A percentile compares a stretch with the other conserved stretches of the same genome.
phyloP scores from a whole-genome alignment of 2,797 vertebrate species.

The Intellagama lesueurii region DNA sequence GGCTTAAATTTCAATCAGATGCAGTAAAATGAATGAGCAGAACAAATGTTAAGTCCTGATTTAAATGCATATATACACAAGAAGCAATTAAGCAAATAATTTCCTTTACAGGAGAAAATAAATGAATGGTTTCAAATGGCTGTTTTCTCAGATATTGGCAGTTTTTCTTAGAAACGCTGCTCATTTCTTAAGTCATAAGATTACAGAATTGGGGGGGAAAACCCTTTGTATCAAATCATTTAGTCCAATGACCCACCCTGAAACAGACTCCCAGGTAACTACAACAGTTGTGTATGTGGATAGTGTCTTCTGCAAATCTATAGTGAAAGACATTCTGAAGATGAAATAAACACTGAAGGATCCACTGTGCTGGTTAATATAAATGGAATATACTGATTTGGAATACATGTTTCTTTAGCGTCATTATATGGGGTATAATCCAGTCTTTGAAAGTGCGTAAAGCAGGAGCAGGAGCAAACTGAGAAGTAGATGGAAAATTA shows the following conservation, averaged over 20 bases:
- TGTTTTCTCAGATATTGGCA: background rate
- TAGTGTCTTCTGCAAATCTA: background rate
- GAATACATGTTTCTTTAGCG: background rate
- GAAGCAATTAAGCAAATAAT: constrained; percentile 17
- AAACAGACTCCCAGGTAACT: background rate
- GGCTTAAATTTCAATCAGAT: constrained; percentile 24
- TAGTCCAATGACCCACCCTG: background rate
- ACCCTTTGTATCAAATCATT: background rate
- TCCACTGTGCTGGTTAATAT: background rate
- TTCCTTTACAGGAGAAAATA: constrained; percentile 3
- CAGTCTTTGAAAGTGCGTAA: background rate
- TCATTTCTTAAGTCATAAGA: background rate
- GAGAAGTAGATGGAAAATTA: background rate
- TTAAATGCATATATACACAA: constrained; percentile 15
- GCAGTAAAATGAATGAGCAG: background rate
- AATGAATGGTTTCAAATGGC: background rate
- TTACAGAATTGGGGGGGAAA: no score
- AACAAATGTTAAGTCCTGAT: background rate
- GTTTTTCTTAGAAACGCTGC: background rate
- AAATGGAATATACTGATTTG: background rate
- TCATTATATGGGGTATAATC: background rate
- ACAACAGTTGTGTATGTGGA: background rate
- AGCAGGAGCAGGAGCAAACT: background rate
- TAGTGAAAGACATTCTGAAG: background rate
- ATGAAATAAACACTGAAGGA: background rate